Percentiles rank a stretch among this genome's conserved stretches.
phyloP scores from a whole-genome alignment of 2,113 vertebrate genomes.

The Myrmophylax atrothorax region DNA sequence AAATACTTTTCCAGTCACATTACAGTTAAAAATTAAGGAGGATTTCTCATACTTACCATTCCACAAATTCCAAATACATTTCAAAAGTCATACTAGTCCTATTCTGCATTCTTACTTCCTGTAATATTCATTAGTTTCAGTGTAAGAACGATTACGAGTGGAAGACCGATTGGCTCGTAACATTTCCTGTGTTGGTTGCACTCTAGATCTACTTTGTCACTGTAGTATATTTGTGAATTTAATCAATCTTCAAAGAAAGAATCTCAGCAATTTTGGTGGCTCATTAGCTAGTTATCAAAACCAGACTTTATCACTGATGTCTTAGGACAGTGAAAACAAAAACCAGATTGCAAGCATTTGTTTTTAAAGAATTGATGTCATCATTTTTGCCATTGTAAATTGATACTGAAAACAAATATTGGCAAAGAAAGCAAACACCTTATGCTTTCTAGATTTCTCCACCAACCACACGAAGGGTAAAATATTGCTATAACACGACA shows the following conservation, averaged over 20 bases:
- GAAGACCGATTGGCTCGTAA: background rate
- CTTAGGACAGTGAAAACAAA: slow-evolving; percentile 15
- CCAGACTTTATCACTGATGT: background rate
- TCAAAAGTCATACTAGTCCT: background rate
- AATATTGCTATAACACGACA: background rate
- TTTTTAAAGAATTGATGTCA: background rate
- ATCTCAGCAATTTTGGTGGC: slow-evolving; percentile 3
- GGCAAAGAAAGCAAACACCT: background rate
- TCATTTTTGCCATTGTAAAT: background rate
- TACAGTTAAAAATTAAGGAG: slow-evolving; percentile 22
- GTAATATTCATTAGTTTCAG: background rate
- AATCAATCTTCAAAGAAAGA: background rate
- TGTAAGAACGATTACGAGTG: background rate
- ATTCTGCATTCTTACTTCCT: background rate
- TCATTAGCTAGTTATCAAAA: slow-evolving; percentile 34
- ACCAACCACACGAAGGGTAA: background rate
- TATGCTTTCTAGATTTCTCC: background rate
- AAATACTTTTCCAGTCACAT: background rate
- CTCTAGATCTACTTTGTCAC: background rate
- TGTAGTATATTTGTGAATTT: background rate
- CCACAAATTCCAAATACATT: slow-evolving; percentile 11
- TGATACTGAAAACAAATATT: background rate
- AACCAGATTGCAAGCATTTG: background rate
- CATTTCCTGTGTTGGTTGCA: background rate
- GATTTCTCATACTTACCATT: background rate